A percentile compares a stretch with the other conserved stretches of the same genome.
Conservation (phyloP, 2,113 vertebrate genomes). For the Phainopepla nitens region DNA sequence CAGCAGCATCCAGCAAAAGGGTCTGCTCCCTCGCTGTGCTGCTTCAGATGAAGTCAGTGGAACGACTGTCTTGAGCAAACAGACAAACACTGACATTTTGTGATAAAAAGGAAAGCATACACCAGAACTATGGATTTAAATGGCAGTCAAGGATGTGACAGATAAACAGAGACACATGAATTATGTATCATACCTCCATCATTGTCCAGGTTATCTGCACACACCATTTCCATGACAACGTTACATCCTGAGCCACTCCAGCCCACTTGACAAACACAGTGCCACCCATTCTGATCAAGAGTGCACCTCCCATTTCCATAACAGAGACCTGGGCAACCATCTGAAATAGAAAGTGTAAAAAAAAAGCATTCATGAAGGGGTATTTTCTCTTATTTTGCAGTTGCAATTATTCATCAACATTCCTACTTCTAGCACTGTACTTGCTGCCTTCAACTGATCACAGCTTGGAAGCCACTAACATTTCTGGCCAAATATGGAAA, state of each 20-base stretch:
- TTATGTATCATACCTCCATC: conserved; percentile 85
- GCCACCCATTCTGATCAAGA: conserved; percentile 97
- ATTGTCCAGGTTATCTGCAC: conserved; percentile 93
- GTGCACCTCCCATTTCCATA: conserved; percentile 96
- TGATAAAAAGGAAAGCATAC: conserved; percentile 9
- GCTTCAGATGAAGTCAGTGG: background rate
- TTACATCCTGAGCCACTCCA: conserved; percentile 95
- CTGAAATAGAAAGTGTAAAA: conserved; percentile 64
- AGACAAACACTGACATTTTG: background rate
- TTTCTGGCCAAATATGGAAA: background rate
- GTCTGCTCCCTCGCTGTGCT: background rate
- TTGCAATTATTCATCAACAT: background rate
- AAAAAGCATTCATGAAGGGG: background rate
- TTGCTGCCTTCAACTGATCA: background rate
- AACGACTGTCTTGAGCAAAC: background rate
- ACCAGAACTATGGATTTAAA: background rate
- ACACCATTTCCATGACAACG: conserved; percentile 97
- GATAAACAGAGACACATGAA: background rate
- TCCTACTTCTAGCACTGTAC: background rate
- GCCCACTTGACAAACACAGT: conserved; percentile 95
- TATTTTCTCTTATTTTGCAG: background rate
- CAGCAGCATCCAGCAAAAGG: background rate
- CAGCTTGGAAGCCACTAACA: background rate
- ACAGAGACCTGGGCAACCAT: conserved; percentile 94
- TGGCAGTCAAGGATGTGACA: background rate